Conservation (phyloP, 2,113 vertebrate genomes). For the Psephotus haematonotus region DNA sequence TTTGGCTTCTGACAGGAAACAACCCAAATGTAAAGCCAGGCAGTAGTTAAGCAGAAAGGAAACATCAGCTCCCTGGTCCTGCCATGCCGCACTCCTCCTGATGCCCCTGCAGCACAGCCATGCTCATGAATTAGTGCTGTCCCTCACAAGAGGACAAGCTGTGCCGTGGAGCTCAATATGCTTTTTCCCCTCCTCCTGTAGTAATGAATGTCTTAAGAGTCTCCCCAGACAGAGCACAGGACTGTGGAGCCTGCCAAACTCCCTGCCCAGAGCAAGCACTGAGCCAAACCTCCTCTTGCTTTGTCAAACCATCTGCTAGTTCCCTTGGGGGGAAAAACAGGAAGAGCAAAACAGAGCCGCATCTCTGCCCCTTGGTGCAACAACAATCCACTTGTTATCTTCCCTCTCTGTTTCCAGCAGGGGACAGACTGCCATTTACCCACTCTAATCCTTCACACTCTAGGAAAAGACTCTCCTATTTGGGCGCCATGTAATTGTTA, state of each 20-base stretch:
- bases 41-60: neutral
- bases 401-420: neutral
- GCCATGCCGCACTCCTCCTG: neutral
- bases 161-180: rapidly evolving
- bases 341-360: neutral
- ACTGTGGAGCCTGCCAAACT: neutral
- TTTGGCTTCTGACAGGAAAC: neutral
- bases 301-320: neutral
- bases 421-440: neutral
- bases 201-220: neutral
- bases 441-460: neutral
- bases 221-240: neutral
- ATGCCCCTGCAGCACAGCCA: neutral
- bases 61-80: neutral
- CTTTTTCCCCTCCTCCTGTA: rapidly evolving
- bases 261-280: neutral
- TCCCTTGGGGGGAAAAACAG: neutral
- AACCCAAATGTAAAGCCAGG: neutral
- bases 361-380: neutral
- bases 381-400: neutral
- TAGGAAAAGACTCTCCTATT: neutral
- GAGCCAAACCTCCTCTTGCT: neutral
- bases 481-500: neutral
- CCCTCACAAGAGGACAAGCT: neutral
- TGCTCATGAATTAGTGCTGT: neutral